phyloP scores from a whole-genome alignment of 2,113 vertebrate species.

The Salvelinus sp. region DNA sequence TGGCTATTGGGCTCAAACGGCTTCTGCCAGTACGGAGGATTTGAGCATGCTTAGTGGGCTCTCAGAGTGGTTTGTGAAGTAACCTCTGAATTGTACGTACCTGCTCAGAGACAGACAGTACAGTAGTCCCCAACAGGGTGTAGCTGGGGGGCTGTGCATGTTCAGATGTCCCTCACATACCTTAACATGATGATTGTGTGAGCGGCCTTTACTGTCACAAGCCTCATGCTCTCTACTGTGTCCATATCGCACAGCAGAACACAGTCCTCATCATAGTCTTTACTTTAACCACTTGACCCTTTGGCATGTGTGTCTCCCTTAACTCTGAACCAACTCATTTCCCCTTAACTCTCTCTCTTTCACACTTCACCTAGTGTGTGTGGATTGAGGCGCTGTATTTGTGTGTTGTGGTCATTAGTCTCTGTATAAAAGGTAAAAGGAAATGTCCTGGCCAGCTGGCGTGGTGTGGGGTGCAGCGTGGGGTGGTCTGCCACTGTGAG shows the following conservation, averaged over 20 bases:
- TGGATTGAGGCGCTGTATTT: neutral
- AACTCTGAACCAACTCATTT: neutral
- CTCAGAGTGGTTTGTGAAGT: slow-evolving; percentile 22
- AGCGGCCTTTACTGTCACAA: no score
- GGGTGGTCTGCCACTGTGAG: slow-evolving; percentile 84
- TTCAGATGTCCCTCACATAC: neutral
- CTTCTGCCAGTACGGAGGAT: neutral
- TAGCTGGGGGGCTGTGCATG: neutral
- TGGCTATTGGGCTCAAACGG: slow-evolving; percentile 1
- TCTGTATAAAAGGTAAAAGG: slow-evolving; percentile 78
- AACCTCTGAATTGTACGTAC: slow-evolving; percentile 15
- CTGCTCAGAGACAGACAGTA: neutral
- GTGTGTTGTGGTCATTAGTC: slow-evolving; percentile 65
- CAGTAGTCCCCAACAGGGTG: neutral
- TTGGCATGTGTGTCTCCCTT: no score
- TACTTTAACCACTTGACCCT: no score
- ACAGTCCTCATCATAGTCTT: no score
- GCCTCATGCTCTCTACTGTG: no score
- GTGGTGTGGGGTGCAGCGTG: slow-evolving; percentile 72
- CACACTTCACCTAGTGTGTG: neutral
- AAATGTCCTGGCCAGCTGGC: slow-evolving; percentile 84
- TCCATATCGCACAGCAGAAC: no score
- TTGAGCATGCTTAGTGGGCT: slow-evolving; percentile 16
- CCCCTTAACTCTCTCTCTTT: neutral
- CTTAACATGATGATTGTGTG: neutral